A percentile compares a stretch with the other conserved stretches of the same genome.
phyloP scores from a whole-genome alignment of 1,140 invertebrate genomes.

The Drosophila athabasca region DNA sequence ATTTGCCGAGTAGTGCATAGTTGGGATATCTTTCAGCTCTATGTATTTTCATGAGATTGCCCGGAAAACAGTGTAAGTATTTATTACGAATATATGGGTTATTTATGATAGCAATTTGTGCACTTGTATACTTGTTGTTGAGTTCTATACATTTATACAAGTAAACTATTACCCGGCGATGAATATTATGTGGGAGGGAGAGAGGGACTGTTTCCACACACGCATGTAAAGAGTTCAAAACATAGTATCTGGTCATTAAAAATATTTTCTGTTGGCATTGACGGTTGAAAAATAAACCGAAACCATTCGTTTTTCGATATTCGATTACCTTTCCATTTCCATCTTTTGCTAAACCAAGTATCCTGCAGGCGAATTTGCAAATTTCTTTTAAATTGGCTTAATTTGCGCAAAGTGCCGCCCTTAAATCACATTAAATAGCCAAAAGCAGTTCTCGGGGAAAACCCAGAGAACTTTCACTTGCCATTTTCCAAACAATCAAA shows the following conservation, averaged over 20 bases:
- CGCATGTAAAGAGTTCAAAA: too few relatives aligned
- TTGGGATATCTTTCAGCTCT: constrained; percentile 13
- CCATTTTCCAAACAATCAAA: constrained; percentile 69
- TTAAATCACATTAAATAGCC: constrained; percentile 39
- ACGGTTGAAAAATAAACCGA: too few relatives aligned
- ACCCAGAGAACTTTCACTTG: constrained; percentile 22
- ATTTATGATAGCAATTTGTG: too few relatives aligned
- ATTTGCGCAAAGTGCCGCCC: constrained; percentile 59
- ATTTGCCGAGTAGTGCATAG: constrained; percentile 27
- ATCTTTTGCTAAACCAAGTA: background rate
- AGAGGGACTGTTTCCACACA: too few relatives aligned
- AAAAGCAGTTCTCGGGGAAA: constrained; percentile 5
- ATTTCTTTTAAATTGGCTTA: constrained; percentile 58
- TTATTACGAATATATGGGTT: background rate
- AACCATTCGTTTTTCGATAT: background rate
- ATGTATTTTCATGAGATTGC: background rate
- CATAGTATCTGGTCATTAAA: too few relatives aligned
- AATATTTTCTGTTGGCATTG: too few relatives aligned
- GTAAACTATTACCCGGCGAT: too few relatives aligned
- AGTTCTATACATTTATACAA: too few relatives aligned
- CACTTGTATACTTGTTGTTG: too few relatives aligned
- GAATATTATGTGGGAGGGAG: too few relatives aligned
- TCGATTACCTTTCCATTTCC: background rate
- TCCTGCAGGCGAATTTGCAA: background rate
- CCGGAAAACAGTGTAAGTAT: background rate